Evolutionary conservation across 1,140 invertebrate genomes (phyloP), one percentile per base, ranked within the genome.

Genomic region (Hylaeus anthracinus): DNA sequence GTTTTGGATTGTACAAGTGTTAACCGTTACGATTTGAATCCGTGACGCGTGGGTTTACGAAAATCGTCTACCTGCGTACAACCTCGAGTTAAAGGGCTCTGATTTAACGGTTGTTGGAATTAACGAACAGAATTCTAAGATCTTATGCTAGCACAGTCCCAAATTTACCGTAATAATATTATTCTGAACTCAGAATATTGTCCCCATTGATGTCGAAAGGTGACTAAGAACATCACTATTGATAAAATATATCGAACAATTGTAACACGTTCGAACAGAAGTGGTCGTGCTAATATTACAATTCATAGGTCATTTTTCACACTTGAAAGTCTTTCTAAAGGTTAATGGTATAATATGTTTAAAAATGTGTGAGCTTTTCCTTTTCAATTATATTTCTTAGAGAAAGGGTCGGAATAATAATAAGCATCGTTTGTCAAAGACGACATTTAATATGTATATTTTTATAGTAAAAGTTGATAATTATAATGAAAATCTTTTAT

Each of bases 401-500:
- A 37, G 15, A 6, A 1, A 3, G 39, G 14, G 12, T 4, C 0
- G 26, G 45, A 60, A 37, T 6, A 63, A 71, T 37, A 3, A 39
- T 2, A 63, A 14, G 5, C 6, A 73, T 15, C 5, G 15, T 14
- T 73, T 39, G 10, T 58, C 3, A 56, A 2, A 3, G 5, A 10
- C n/a, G 1, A 58, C 2, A 39, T 39, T 65, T 48, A 72, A 79
- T 53, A 39, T 14, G 26, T 73, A 43, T 56, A 73, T 66, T 65
- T 79, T 8, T 53, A 53, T 43, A 4, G 12, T 72, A 72, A 72
- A 53, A 63, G 43, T 64, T 2, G 14, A 2, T 48, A 72, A 72
- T 64, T 63, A 45, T 79, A 72, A 64, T 64, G 53, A 45, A 9
- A 55, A 1, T 53, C 5, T 79, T 72, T 53, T 3, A 64, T 79